A percentile compares a stretch with the other conserved stretches of the same genome.
phyloP scores from a whole-genome alignment of 1,140 invertebrate genomes.

The Bombyx mandarina region DNA sequence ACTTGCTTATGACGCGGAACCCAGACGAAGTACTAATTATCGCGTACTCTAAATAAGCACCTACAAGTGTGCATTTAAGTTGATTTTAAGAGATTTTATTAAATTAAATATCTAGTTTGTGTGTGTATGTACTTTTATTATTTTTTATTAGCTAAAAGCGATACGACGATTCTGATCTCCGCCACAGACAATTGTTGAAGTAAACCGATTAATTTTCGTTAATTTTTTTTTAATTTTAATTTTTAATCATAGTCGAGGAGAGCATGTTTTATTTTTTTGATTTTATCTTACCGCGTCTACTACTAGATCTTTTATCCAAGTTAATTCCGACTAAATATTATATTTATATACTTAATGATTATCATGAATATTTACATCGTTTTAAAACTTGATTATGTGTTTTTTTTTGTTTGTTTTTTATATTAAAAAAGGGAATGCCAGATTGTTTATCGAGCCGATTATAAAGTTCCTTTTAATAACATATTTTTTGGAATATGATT shows the following conservation, averaged over 20 bases:
- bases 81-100: conserved; percentile 17
- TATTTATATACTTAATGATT: conserved; percentile 14
- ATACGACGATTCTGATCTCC: conserved; percentile 52
- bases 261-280: conserved; percentile 64
- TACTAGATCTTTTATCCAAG: conserved; percentile 4
- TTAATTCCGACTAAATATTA: conserved; percentile 16
- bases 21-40: too few relatives aligned
- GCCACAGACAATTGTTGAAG: conserved; percentile 60
- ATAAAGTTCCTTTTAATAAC: conserved; percentile 42
- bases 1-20: too few relatives aligned
- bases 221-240: conserved; percentile 25
- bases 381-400: neutral
- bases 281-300: conserved; percentile 21
- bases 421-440: conserved; percentile 8
- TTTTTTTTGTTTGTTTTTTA: conserved; percentile 58
- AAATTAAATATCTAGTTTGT: conserved; percentile 7
- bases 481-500: conserved; percentile 60
- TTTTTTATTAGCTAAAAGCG: conserved; percentile 58
- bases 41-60: too few relatives aligned
- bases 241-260: conserved; percentile 25
- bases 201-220: conserved; percentile 40
- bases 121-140: conserved; percentile 18
- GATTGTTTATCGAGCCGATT: conserved; percentile 5
- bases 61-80: neutral
- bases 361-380: conserved; percentile 14